Conservation (phyloP, 2,888 invertebrate species). For the Heliconius ethilla region DNA sequence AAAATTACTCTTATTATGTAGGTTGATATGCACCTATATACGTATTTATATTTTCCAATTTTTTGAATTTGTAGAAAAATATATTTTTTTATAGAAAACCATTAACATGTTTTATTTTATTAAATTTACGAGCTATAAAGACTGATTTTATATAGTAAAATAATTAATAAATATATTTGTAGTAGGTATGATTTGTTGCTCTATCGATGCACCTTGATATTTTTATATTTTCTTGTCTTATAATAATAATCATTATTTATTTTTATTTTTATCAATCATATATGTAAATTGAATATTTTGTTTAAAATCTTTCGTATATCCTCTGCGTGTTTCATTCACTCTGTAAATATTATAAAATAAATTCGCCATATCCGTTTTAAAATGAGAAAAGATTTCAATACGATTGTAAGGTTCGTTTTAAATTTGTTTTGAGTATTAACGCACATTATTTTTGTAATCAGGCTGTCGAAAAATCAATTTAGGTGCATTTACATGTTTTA, state of each 20-base stretch:
- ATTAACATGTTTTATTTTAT: background rate
- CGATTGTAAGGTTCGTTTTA: background rate
- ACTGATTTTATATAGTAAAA: background rate
- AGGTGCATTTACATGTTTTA: constrained; percentile 1
- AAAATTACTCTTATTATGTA: background rate
- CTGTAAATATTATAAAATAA: background rate
- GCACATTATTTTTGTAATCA: constrained; percentile 20
- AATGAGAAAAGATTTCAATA: background rate
- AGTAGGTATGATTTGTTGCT: no score
- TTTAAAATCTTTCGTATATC: background rate
- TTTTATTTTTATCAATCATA: no score
- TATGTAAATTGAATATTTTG: no score
- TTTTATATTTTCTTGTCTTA: background rate
- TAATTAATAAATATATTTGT: background rate
- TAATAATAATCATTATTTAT: background rate
- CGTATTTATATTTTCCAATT: background rate
- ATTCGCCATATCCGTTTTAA: background rate
- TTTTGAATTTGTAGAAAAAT: background rate
- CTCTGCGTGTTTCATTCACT: no score
- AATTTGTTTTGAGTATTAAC: background rate
- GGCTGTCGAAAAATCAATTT: constrained; percentile 12
- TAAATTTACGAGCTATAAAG: background rate
- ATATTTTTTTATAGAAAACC: background rate
- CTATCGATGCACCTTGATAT: no score
- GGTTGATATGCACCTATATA: background rate